Evolutionary conservation across 2,113 vertebrate species (phyloP).

Genomic region (Muntiacus muntjak): DNA sequence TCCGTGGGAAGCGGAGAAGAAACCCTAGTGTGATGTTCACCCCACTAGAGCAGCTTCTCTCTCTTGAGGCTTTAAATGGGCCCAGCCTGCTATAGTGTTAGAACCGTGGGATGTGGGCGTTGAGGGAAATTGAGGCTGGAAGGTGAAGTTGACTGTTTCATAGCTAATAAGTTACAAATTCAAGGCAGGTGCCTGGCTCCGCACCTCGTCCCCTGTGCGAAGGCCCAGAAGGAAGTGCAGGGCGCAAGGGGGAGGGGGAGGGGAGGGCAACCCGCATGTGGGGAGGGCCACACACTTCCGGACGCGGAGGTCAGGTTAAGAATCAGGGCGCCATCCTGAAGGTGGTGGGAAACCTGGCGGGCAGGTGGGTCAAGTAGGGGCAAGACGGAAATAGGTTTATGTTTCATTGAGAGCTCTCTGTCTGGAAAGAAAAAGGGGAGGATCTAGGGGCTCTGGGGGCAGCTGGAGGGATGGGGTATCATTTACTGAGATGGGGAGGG

Average conservation of each 20-base stretch:
- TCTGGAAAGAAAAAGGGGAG: neutral
- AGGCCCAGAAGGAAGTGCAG: neutral
- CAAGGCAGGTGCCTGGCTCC: neutral
- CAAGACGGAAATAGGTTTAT: neutral
- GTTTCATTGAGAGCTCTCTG: neutral
- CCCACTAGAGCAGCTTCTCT: too few species aligned
- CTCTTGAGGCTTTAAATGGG: neutral
- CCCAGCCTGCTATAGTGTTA: neutral
- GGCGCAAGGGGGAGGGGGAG: neutral
- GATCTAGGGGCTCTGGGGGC: neutral
- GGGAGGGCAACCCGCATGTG: neutral
- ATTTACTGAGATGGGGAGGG: neutral
- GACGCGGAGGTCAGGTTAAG: neutral
- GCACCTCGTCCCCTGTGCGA: fast-evolving
- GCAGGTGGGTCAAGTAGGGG: neutral
- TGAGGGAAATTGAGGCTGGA: neutral
- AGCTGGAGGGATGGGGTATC: neutral
- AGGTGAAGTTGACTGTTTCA: neutral
- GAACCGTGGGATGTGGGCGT: neutral
- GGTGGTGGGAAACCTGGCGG: neutral
- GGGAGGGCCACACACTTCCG: neutral
- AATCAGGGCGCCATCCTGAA: neutral
- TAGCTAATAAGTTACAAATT: neutral
- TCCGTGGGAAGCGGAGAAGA: neutral
- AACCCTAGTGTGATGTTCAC: fast-evolving